Evolutionary conservation across 1,140 invertebrate genomes (phyloP), one percentile per base, ranked within the genome.

Genomic region (Bombus waltoni): DNA sequence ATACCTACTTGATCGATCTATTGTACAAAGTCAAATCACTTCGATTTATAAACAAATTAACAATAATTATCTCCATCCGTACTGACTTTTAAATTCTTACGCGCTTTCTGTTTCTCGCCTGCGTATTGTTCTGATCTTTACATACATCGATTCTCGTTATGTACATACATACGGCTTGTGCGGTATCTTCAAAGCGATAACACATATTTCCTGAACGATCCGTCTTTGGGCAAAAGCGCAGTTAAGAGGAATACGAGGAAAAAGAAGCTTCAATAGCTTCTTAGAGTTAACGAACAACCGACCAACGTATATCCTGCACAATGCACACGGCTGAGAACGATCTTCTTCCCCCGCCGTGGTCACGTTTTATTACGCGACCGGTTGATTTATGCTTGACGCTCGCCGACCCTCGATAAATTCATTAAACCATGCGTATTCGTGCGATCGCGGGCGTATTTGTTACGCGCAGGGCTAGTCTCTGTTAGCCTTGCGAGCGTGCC

Each of bases 361-460:
- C 44, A 65, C 35, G 38, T 83, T 77, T 42, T 77, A 77, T 75
- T 44, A 35, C 62, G 42, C 15, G 2, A 13, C 28, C 28, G 72
- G 22, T 8, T 40, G 81, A 77, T 83, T 70, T 87, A 80, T 42
- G 65, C 42, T n/a, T 28, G 40, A 72, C 70, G 6, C 47, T 47
- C 83, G 88, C 86, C 78, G 83, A 86, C 85, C 79, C 79, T 88
- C 76, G 83, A 66, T 75, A 88, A 89, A 90, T 92, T 87, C 83
- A 88, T 92, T 88, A 85, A 88, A 89, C 76, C 81, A 86, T 87
- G 86, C 25, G 59, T 62, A 91, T 88, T 89, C 87, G 87, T 86
- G 70, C 76, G 73, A 53, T 82, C 85, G 80, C 71, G 85, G 76
- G 86, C 78, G 53, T 82, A 80, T 89, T 78, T 83, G 87, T 47